Base-by-base conservation (phyloP, 2,797 vertebrate genomes). In the Poecile montanus region DNA sequence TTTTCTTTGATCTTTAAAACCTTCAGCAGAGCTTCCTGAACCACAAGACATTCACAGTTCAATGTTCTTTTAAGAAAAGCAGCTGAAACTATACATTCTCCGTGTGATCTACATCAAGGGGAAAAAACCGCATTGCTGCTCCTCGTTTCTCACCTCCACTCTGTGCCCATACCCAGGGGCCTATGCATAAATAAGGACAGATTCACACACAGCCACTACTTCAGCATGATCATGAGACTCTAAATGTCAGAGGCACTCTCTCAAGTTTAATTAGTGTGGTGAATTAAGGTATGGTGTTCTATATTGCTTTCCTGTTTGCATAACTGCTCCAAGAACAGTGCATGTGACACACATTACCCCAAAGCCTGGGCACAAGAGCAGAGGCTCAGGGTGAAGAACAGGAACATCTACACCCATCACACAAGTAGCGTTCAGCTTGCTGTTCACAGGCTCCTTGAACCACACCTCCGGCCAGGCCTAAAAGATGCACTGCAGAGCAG, bases 231-330 rank as follows among this genome's bases (percentile, higher is more conserved):
- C 96, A 95, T 87, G 78, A 89, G 95, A 97, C 73, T 84, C 85
- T 65, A 50, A 72, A 77, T 45, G 77, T 85, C 93, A 94, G 73
- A 77, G 36, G 15, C 40, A 30, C 36, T 85, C 68, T 91, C 71
- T 85, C 50, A 88, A 84, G 58, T 80, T 91, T 94, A 93, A 95
- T 95, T 92, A 89, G 60, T 2, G 2, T 91, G 87, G 77, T 83
- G 80, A 93, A 95, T 88, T 87, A 94, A 93, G 68, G 70, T 60
- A 77, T 11, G 27, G 20, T 65, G 67, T 18, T 96, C 62, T 66
- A 48, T 44, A 88, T n/a, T 51, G 30, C 87, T 67, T 56, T 83
- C 26, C 42, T 86, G 73, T 91, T 91, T 94, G 91, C 83, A 62
- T 94, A 94, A 95, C 13, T 75, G 76, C 82, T 86, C 76, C 3